Evolutionary conservation across 2,797 vertebrate genomes (phyloP).

Genomic region (Atherinosoma microstoma): DNA sequence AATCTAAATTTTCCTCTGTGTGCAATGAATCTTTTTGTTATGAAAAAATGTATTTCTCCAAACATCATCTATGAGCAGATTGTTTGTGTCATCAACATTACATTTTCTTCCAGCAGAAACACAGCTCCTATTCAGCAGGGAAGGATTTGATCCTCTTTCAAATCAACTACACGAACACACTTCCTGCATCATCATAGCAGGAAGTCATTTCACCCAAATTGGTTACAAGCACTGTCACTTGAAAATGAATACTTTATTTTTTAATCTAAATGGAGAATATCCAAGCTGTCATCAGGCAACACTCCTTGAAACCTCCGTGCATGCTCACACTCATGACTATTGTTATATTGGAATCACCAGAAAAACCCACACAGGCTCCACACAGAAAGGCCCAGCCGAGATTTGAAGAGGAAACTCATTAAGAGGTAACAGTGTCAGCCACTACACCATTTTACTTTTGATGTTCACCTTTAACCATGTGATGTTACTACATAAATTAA

Average conservation of each 20-base stretch:
- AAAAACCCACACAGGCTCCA: neutral
- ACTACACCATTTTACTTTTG: too few relatives aligned
- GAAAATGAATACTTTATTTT: too few relatives aligned
- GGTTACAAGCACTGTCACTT: too few relatives aligned
- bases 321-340: neutral
- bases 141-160: neutral
- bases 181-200: too few relatives aligned
- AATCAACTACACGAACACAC: neutral
- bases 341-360: neutral
- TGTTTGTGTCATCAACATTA: slow-evolving; percentile 31
- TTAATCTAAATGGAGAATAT: neutral
- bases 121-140: slow-evolving; percentile 29
- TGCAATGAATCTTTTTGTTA: slow-evolving; percentile 31
- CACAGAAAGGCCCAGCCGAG: neutral
- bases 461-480: too few relatives aligned
- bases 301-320: neutral
- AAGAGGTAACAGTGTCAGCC: too few relatives aligned
- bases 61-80: slow-evolving; percentile 41
- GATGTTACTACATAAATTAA: too few relatives aligned
- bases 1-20: slow-evolving; percentile 27
- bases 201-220: too few relatives aligned
- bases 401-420: neutral
- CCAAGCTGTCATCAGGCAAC: neutral
- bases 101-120: slow-evolving; percentile 13
- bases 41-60: slow-evolving; percentile 26